These are phyloP conservation scores for Coccyzus lansbergi DNA, from an alignment of 2,797 vertebrate genomes.

Conservation along the genomic window DNA sequence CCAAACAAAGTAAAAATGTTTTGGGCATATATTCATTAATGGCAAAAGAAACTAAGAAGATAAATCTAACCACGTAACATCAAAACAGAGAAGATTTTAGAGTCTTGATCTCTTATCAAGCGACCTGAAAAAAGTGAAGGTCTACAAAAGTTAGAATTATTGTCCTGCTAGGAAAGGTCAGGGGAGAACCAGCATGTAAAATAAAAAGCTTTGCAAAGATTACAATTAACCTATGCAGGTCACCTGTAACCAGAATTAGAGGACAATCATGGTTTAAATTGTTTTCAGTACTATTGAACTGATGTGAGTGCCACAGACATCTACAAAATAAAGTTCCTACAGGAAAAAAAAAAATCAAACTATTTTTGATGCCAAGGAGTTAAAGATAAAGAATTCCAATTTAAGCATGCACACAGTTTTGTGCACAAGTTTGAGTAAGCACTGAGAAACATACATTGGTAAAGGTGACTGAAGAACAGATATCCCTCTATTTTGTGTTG, in stretches of 20 bases:
- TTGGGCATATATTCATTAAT: constrained; percentile 18
- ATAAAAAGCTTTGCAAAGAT: neutral
- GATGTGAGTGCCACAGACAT: constrained; percentile 22
- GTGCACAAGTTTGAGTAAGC: neutral
- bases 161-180: constrained; percentile 29
- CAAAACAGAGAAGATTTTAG: neutral
- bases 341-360: neutral
- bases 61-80: neutral
- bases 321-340: neutral
- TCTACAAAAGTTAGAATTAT: constrained; percentile 8
- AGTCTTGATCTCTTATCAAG: neutral
- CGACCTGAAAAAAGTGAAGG: constrained; percentile 9
- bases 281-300: constrained; percentile 5
- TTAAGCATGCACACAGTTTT: neutral
- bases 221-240: neutral
- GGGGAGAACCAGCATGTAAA: neutral
- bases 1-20: constrained; percentile 62
- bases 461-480: neutral
- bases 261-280: neutral
- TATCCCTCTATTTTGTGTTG: neutral
- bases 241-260: neutral
- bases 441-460: neutral
- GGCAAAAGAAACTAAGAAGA: constrained; percentile 20
- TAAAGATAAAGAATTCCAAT: neutral
- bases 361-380: neutral